phyloP scores from a whole-genome alignment of 1,140 invertebrate species.

The Metopolophium dirhodum region DNA sequence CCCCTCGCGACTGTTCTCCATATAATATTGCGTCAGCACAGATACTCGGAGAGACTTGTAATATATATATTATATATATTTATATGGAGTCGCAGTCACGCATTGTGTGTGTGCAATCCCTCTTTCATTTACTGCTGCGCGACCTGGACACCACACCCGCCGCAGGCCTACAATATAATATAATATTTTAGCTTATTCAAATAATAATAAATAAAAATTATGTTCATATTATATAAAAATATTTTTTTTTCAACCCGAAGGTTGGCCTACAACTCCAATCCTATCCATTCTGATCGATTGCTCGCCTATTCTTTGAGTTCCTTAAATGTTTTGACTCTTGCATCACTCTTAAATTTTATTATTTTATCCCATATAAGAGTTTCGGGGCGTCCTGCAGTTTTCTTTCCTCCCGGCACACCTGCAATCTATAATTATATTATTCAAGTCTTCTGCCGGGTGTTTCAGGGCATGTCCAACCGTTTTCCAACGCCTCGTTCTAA shows the following conservation, averaged over 20 bases:
- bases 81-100: background rate
- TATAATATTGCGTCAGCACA: slow-evolving; percentile 15
- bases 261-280: no score
- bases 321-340: no score
- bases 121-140: slow-evolving; percentile 10
- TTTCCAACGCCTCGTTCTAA: no score
- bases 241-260: background rate
- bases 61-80: background rate
- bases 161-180: background rate
- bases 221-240: background rate
- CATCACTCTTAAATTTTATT: no score
- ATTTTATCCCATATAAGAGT: no score
- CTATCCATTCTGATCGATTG: no score
- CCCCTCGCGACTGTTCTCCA: slow-evolving; percentile 7
- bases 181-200: background rate
- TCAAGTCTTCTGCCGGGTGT: no score
- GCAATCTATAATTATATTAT: no score
- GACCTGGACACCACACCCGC: slow-evolving; percentile 8
- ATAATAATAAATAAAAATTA: background rate
- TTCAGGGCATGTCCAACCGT: no score
- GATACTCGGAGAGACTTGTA: background rate
- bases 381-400: no score
- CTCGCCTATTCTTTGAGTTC: no score
- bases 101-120: slow-evolving; percentile 17
- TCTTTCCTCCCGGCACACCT: no score